Base-by-base conservation (phyloP, 2,113 vertebrate species). In the Poeciliopsis turrubarensis region DNA sequence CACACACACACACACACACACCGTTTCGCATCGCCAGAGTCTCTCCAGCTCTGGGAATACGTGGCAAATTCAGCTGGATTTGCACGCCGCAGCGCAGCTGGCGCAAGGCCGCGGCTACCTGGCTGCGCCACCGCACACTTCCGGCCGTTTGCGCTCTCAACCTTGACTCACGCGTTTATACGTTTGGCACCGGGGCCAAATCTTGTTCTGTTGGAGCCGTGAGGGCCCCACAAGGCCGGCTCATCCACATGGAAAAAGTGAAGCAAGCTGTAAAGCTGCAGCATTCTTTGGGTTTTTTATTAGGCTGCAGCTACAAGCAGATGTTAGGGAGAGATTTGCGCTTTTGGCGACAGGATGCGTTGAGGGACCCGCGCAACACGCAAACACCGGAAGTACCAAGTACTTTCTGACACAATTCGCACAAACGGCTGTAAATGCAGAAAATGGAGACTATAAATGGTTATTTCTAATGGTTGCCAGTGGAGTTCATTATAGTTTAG, bases 281-380 rank as follows among this genome's bases (percentile, higher is more conserved):
- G 86, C 90, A 89, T 91, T 91, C 90, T 91, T 89, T 25, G 39
- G 77, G 2, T 34, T 90, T 37, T 91, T 93, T 91, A 90, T 92
- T 85, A 77, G 87, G 68, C 77, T 72, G 70, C 74, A 60, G 79
- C 79, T 75, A 66, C 65, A 72, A 87, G 82, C 90, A 90, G 89
- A 92, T 91, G 89, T 91, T 71, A 31, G 76, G 7, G 70, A 79
- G 68, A 74, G 80, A 65, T 83, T 34, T 60, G 62, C 11, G 51
- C 75, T 75, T 70, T 73, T 2, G 13, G 51, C 65, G 75, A 47
- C 65, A 37, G 80, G 63, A 77, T 68, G n/a, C 9, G 63, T 32
- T 26, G 22, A 68, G 32, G 39, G 60, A 62, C 47, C 71, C 10
- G 0, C 68, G 32, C 68, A 26, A 30, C 32, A 32, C n/a, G 39